Base-by-base conservation (phyloP, 1,140 invertebrate genomes). In the Drosophila fuyamai region DNA sequence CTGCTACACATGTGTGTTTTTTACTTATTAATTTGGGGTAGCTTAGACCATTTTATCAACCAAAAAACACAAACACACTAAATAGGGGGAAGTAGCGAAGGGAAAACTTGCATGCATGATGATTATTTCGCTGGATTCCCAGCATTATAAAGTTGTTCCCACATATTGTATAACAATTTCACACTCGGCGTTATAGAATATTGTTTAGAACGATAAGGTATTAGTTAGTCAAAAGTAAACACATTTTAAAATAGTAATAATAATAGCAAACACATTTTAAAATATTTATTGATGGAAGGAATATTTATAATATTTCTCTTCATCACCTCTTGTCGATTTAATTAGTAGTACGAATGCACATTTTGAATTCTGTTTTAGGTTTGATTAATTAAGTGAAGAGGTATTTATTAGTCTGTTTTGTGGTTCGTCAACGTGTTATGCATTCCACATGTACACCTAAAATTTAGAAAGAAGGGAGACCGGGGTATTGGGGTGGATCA, bases 381-480 rank as follows among this genome's bases (percentile, higher is more conserved):
- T 18, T 44, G 38, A 23, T 27, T 50, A 35, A 63, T 66, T 9
- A 6, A 5, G 60, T 51, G 38, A 18, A 35, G 65, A 54, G 47
- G 65, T 68, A 68, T 66, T 53, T 36, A 53, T 54, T n/a, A 7
- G 60, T 66, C 16, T 23, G 29, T 68, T 53, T 38, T 1, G 40
- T 10, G 3, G 5, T 16, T 9, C 5, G 5, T 14, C 44, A 50
- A 35, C 44, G 16, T 43, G 46, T 43, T 48, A 70, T 41, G 55
- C 36, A 70, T 71, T 70, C 65, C 67, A 57, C 65, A 71, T 36
- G 65, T 40, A 59, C 55, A 56, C 40, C 62, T 48, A 18, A 18
- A 32, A 48, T 41, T 8, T 50, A 2, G 9, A 5, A 48, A 41
- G 18, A 65, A 10, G 58, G 16, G 29, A 35, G 29, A n/a, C 14